Base-by-base conservation (phyloP, 1,140 invertebrate genomes). In the Oryctes rhinoceros region DNA sequence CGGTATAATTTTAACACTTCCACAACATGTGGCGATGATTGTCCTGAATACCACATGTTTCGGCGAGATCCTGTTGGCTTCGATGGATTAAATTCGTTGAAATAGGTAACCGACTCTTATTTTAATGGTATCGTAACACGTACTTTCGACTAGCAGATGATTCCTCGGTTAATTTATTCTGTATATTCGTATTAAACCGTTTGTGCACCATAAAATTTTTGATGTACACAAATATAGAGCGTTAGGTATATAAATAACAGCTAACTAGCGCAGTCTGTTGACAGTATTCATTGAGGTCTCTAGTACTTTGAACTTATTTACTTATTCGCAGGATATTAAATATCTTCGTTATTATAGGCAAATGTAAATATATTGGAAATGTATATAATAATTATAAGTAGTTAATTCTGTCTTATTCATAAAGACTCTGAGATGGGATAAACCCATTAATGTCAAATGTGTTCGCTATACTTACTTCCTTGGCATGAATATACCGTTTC, bases 31-130 rank as follows among this genome's bases (percentile, higher is more conserved):
- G 65, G n/a, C 20, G n/a, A 24, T 24, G 18, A 67, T 67, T 18
- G 18, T 35, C 65, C 30, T 67, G 65, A 67, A 67, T 35, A 67
- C 65, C 65, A 24, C 65, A 67, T 67, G 65, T 67, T 67, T 67
- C 30, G 65, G 20, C 62, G 18, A 65, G n/a, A 18, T 65, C 62
- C 18, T 67, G 65, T 67, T 67, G 18, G 65, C 18, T 67, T 67
- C 13, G 65, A 67, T 67, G 65, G 65, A 67, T 35, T 24, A 24
- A 67, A 67, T 67, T 30, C 30, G 30, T 35, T 67, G 18, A 20
- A 67, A 20, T 67, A 67, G 65, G 65, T 67, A 67, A 24, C 5
- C 20, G 20, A 62, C 53, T 62, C 15, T 62, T n/a, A 20, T 62
- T 62, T 62, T 20, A 44, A 3, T 44, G 9, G 9, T 7, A 44